Conservation (phyloP, 2,888 invertebrate genomes). For the Acanthoscelides obtectus region DNA sequence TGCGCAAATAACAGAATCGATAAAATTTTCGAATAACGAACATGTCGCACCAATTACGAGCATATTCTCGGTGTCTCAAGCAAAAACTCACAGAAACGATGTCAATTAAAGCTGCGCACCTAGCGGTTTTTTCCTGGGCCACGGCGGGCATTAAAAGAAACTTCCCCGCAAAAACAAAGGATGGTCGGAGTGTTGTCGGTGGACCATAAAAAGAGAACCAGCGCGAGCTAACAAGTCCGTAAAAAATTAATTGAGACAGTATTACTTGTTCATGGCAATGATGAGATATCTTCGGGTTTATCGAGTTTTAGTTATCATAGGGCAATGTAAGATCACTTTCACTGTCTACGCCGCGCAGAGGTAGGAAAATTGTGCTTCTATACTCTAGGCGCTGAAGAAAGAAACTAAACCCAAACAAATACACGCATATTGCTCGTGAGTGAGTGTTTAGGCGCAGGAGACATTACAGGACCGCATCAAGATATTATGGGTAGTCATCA, state of each 20-base stretch:
- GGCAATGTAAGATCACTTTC: not conserved
- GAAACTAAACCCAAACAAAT: no score
- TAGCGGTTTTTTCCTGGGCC: conserved; percentile 9
- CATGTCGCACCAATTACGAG: not conserved
- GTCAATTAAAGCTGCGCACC: conserved; percentile 14
- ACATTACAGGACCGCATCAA: no score
- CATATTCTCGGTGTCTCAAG: not conserved
- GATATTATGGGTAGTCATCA: no score
- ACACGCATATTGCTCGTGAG: no score
- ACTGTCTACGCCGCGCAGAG: no score
- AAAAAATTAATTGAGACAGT: conserved; percentile 37
- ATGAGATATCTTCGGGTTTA: not conserved
- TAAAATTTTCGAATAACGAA: conserved; percentile 1
- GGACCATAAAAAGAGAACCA: conserved; percentile 13
- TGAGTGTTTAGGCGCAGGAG: no score
- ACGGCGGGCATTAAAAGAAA: conserved; percentile 6
- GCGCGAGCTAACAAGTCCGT: conserved; percentile 22
- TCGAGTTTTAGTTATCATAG: not conserved
- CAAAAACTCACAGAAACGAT: conserved; percentile 11
- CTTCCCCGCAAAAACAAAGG: conserved; percentile 17
- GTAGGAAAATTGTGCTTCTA: no score
- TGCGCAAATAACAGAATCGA: not conserved
- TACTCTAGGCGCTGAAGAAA: no score
- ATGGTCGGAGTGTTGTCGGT: conserved; percentile 11
- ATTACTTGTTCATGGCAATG: conserved; percentile 25